Base-by-base conservation (phyloP, 2,797 vertebrate species). In the Acrossocheilus fasciatus region DNA sequence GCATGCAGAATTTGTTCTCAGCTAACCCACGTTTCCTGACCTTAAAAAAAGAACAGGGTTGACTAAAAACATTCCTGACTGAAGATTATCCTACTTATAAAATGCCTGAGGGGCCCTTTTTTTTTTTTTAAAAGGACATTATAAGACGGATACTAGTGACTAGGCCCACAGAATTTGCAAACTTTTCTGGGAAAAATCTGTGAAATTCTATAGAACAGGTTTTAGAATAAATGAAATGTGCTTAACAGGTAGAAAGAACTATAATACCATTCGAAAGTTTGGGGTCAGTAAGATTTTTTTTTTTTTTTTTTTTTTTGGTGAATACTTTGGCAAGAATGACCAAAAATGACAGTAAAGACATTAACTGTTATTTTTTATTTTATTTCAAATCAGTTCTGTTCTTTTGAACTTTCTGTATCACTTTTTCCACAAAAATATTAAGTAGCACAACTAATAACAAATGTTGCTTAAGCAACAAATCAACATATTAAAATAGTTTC, bases 31-130 rank as follows among this genome's bases (percentile, higher is more conserved):
- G 30, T 81, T 74, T 81, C 20, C 68, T 80, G 68, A 72, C 26
- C 68, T 80, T 85, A 50, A 39, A 85, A 45, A 79, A 62, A 80
- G 41, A 81, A 73, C 41, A 23, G 36, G 20, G 78, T 64, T 81
- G 68, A 39, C 54, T 73, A 30, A 73, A 59, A 81, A 64, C 41
- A 80, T 50, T 81, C 20, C 43, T 81, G 64, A 72, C 64, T 62
- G 50, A 74, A 47, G 39, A 83, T 70, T 78, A 70, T 70, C n/a
- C 64, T 79, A 41, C 36, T 73, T 72, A 41, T 18, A 78, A 70
- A 30, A 64, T 43, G 8, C 43, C 39, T 10, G 10, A 72, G 30
- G 66, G 14, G 8, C 47, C 4, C 18, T 12, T 36, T 54, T 59
- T 74, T 78, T 59, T 17, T 59, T 74, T 78, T 59, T 17, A 26